Conservation (phyloP, 1,140 invertebrate species). For the Alviniconcha marisindica region DNA sequence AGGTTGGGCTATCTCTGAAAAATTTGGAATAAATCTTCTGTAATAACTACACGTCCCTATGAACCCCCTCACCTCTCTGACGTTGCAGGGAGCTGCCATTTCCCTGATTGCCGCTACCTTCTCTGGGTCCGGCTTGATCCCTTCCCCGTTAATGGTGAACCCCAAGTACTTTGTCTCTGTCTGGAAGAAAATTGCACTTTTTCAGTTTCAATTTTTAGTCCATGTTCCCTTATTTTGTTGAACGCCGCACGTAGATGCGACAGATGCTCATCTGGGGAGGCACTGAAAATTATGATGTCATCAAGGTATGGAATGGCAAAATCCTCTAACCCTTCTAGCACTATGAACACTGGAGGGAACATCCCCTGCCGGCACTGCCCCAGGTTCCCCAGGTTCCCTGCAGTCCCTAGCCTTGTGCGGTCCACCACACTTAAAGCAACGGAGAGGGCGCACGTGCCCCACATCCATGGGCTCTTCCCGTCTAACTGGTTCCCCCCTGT, state of each 20-base stretch:
- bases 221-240: slow-evolving; percentile 51
- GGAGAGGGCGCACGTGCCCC: no score
- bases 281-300: slow-evolving; percentile 48
- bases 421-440: no score
- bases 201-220: slow-evolving; percentile 45
- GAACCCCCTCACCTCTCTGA: slow-evolving; percentile 74
- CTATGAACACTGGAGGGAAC: slow-evolving; percentile 59
- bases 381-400: no score
- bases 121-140: slow-evolving; percentile 44
- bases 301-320: slow-evolving; percentile 48
- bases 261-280: slow-evolving; percentile 39
- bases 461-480: no score
- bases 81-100: slow-evolving; percentile 64
- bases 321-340: slow-evolving; percentile 41
- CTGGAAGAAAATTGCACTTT: slow-evolving; percentile 40
- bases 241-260: slow-evolving; percentile 49
- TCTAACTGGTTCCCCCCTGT: no score
- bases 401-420: no score
- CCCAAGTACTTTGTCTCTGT: slow-evolving; percentile 51
- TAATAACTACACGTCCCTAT: slow-evolving; percentile 77
- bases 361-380: no score
- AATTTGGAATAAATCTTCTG: slow-evolving; percentile 73
- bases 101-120: slow-evolving; percentile 49
- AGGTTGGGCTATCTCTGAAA: no score
- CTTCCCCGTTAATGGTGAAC: slow-evolving; percentile 41